phyloP scores from a whole-genome alignment of 2,113 vertebrate genomes.

The Phoenicopterus ruber region DNA sequence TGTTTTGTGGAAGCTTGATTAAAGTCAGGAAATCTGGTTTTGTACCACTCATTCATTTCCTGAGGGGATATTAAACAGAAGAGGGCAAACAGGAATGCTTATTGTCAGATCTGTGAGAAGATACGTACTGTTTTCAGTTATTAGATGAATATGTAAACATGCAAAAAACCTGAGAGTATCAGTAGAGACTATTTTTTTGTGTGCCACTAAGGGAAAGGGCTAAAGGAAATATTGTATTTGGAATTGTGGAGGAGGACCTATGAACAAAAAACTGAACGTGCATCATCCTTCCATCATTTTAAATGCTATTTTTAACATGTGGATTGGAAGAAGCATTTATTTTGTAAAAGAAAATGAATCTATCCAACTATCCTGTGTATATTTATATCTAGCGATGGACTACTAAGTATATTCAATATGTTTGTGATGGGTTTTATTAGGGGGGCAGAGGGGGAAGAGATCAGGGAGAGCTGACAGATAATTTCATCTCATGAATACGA shows the following conservation, averaged over 20 bases:
- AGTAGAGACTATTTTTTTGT: background rate
- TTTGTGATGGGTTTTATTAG: slow-evolving; percentile 11
- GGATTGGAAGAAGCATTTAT: background rate
- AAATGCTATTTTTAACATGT: background rate
- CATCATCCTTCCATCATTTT: background rate
- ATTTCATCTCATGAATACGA: slow-evolving; percentile 53
- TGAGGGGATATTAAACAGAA: slow-evolving; percentile 50
- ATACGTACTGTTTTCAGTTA: background rate
- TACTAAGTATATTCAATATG: slow-evolving; percentile 12
- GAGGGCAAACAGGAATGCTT: slow-evolving; percentile 30
- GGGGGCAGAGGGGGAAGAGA: background rate
- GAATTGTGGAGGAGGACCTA: background rate
- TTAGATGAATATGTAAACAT: slow-evolving; percentile 1
- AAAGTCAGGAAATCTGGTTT: slow-evolving; percentile 82
- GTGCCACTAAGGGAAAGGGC: background rate
- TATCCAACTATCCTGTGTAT: background rate
- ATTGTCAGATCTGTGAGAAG: slow-evolving; percentile 51
- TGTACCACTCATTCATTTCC: slow-evolving; percentile 83
- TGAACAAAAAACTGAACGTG: background rate
- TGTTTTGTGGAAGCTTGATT: slow-evolving; percentile 78
- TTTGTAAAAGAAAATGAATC: background rate
- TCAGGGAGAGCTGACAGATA: slow-evolving; percentile 65
- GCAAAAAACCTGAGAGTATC: background rate
- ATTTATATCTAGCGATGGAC: background rate
- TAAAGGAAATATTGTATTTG: background rate